Evolutionary conservation across 1,140 invertebrate species (phyloP), one percentile per base, ranked within the genome.

Genomic region (Penaeus chinensis): DNA sequence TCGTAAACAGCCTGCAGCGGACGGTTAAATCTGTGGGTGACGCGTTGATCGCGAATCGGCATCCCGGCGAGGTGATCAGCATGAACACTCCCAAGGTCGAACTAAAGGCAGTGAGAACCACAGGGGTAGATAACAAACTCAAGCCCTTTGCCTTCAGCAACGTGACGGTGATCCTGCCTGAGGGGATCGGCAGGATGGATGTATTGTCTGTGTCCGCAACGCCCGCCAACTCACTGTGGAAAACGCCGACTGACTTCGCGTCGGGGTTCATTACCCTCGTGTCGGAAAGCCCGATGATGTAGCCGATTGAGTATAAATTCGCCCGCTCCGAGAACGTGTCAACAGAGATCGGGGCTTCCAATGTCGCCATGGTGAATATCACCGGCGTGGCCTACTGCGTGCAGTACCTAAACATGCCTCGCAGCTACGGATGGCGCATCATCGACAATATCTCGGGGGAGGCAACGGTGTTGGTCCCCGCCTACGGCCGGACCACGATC

Each of bases 361-460:
- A 84, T 42, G 66, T 71, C 20, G 66, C 71, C 3, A 0, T 76
- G 19, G 61, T 84, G 66, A 84, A 84, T 22, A 10, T 76, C 16
- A 61, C 69, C 13, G 82, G 82, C 18, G 13, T 60, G 18, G 82
- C 69, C 24, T 3, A 84, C 69, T 84, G 82, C 47, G 82, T 84
- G n/a, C 20, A 54, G 18, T 84, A 74, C 47, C 7, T 54, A 5
- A 20, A 27, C n/a, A 20, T 22, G 2, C 66, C 24, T 24, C 22
- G 7, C 22, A 47, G 20, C 2, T 84, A 84, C n/a, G 82, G 69
- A 8, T 84, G 69, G 69, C 65, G 82, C 13, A 22, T 84, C 22
- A 20, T 84, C 13, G 76, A 54, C 66, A 32, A 74, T 24, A 20
- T 3, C 16, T 60, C 82, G 10, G 82, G 54, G 19, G 24, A 47